Evolutionary conservation across 2,888 invertebrate genomes (phyloP).

Genomic region (Lissocephala sabroskyi): DNA sequence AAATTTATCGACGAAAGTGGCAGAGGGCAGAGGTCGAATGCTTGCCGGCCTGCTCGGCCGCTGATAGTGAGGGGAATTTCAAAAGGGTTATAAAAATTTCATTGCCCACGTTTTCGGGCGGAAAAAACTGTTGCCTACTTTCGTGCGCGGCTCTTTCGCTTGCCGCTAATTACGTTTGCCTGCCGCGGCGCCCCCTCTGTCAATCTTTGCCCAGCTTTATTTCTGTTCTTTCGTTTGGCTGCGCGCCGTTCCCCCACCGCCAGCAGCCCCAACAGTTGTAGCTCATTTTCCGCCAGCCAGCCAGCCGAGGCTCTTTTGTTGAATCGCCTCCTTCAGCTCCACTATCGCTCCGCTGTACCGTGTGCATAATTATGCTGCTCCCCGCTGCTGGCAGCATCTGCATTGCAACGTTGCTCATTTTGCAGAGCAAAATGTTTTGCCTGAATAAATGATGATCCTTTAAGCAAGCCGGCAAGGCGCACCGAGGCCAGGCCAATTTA

Average conservation of each 20-base stretch:
- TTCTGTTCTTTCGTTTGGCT: too few species aligned
- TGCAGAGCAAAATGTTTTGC: constrained; percentile 44
- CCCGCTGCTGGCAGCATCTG: not conserved
- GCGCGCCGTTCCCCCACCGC: too few species aligned
- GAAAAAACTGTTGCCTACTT: too few species aligned
- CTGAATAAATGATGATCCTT: constrained; percentile 50
- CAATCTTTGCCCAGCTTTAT: too few species aligned
- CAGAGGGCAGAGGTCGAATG: not conserved
- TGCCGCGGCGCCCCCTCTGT: too few species aligned
- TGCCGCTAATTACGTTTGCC: constrained; percentile 18
- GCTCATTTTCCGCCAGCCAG: not conserved
- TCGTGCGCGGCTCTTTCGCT: constrained; percentile 20
- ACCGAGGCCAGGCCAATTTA: too few species aligned
- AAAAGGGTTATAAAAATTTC: not conserved
- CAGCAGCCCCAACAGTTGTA: too few species aligned
- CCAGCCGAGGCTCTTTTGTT: not conserved
- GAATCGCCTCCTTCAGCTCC: too few species aligned
- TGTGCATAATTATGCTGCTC: not conserved
- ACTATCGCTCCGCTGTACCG: too few species aligned
- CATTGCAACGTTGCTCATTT: constrained; percentile 2
- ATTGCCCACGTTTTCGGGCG: not conserved
- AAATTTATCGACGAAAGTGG: not conserved
- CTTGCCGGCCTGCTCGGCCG: too few species aligned
- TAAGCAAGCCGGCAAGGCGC: constrained; percentile 3
- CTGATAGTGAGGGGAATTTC: too few species aligned